Percentiles rank a stretch among this genome's conserved stretches.
phyloP scores from a whole-genome alignment of 2,797 vertebrate species.

The Pampus argenteus region DNA sequence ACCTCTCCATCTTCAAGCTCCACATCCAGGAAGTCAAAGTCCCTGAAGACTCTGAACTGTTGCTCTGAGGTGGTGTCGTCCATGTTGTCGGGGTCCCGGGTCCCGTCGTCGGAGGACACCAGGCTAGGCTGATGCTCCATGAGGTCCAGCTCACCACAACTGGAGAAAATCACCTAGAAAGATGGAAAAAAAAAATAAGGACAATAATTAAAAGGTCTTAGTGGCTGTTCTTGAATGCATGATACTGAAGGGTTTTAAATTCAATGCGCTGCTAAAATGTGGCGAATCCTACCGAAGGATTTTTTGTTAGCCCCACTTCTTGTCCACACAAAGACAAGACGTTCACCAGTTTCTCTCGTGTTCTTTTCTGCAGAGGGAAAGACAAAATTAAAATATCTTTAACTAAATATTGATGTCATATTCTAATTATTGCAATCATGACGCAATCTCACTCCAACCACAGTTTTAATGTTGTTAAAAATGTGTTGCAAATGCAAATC shows the following conservation, averaged over 20 bases:
- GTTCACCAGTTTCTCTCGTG: constrained; percentile 96
- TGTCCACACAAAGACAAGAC: constrained; percentile 97
- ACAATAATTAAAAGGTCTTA: neutral
- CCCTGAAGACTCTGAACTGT: constrained; percentile 97
- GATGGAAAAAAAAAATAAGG: neutral
- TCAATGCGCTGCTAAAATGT: neutral
- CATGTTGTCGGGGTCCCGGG: constrained; percentile 90
- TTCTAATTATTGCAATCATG: neutral
- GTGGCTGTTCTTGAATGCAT: neutral
- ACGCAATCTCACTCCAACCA: neutral
- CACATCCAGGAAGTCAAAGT: constrained; percentile 99
- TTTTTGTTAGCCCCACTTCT: constrained; percentile 97
- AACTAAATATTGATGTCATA: neutral
- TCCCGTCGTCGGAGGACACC: constrained; percentile 94
- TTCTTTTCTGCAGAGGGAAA: constrained; percentile 90
- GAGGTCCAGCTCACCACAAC: constrained; percentile 96
- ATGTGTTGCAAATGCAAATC: neutral
- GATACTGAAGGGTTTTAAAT: neutral
- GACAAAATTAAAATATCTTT: constrained; percentile 6
- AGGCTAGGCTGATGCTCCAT: constrained; percentile 95
- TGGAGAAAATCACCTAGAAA: constrained; percentile 96
- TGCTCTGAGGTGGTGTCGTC: constrained; percentile 97
- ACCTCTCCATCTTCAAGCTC: constrained; percentile 99
- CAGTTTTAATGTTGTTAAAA: neutral
- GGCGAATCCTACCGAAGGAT: constrained; percentile 91